Base-by-base conservation (phyloP, 1,140 invertebrate species). In the Drosophila melanica region DNA sequence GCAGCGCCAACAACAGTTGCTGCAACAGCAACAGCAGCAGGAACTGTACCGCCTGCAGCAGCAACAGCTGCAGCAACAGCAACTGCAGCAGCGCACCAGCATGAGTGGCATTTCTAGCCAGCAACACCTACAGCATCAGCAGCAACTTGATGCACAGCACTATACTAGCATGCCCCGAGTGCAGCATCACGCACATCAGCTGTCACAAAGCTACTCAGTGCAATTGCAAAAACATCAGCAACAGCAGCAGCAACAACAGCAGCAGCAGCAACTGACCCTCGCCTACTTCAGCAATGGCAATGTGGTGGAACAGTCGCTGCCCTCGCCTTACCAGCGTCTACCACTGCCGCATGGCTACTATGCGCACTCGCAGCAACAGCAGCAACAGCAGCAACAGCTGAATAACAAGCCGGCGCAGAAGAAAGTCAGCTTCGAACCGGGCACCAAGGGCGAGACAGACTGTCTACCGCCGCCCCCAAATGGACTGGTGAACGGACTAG, bases 371-470 rank as follows among this genome's bases (percentile, higher is more conserved):
- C 82, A 23, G 64, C 74, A 18, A 93, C 68, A 62, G 2, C 66
- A 79, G 37, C 70, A 75, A 16, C 23, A 62, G 2, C 66, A 79
- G 37, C 70, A 75, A 16, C 23, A 71, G 14, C 9, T 73, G 48
- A 74, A 51, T 30, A 39, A 90, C 9, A 90, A 93, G 0, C 94
- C 94, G 47, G 92, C 93, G 69, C 92, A 93, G 64, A 95, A 95
- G 75, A 95, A 95, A 80, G 94, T 95, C 0, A 95, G 94, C 45
- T 95, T 96, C 62, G 95, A 95, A 77, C 93, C 94, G 0, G 94
- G 94, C 1, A 94, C 94, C 0, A 95, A 95, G 79, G 93, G 93
- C 14, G 93, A 93, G 53, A 92, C 92, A 59, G 94, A 94, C 33
- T 54, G 50, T 92, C 93, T n/a, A 87, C 93, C 59, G 14, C 60